These are phyloP conservation scores for Subacronicta megacephala DNA, from an alignment of 2,888 invertebrate species.

Conservation along the genomic window DNA sequence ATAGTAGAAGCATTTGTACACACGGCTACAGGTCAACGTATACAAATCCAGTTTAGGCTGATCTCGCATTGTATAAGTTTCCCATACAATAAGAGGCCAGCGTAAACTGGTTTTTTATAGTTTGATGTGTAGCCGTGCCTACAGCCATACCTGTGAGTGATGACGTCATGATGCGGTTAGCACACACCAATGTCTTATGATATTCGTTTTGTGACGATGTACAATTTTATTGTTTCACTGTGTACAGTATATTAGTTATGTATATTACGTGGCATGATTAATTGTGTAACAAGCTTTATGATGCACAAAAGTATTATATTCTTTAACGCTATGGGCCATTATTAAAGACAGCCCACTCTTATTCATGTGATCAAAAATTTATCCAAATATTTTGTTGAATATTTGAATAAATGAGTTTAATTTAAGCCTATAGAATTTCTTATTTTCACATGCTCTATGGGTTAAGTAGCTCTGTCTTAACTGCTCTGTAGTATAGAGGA, in stretches of 20 bases:
- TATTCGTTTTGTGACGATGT: conserved; percentile 67
- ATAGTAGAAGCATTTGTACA: neutral
- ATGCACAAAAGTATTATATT: conserved; percentile 75
- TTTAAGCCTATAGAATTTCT: conserved; percentile 8
- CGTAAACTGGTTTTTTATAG: too few species aligned
- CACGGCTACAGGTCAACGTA: too few species aligned
- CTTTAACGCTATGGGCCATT: conserved; percentile 45
- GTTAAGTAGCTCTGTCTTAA: neutral
- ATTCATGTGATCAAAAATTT: conserved; percentile 8
- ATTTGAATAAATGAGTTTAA: conserved; percentile 1
- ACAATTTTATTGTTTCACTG: conserved; percentile 74
- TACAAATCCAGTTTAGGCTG: too few species aligned
- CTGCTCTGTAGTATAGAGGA: neutral
- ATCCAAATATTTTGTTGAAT: neutral
- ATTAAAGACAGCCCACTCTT: conserved; percentile 9
- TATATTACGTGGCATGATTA: conserved; percentile 78
- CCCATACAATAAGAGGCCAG: too few species aligned
- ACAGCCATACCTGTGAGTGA: conserved; percentile 13
- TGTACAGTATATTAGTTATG: conserved; percentile 75
- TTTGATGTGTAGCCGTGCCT: too few species aligned
- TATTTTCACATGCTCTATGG: conserved; percentile 7
- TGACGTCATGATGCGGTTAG: conserved; percentile 24
- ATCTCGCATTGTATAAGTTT: too few species aligned
- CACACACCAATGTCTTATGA: conserved; percentile 58
- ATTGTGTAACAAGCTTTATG: conserved; percentile 75